Conservation (phyloP, 1,140 invertebrate genomes). For the Hetaerina americana region DNA sequence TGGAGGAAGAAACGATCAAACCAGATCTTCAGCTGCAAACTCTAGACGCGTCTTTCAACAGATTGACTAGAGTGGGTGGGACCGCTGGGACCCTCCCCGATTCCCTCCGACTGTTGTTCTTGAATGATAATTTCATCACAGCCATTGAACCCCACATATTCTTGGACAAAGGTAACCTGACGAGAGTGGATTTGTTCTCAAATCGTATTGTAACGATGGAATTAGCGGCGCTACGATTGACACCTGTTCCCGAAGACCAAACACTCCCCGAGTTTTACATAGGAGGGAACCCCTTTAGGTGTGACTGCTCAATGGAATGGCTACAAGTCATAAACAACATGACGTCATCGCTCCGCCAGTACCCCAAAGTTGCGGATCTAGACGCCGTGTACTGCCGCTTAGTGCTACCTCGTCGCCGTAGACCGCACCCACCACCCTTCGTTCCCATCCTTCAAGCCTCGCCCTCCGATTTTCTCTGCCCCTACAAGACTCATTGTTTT, state of each 20-base stretch:
- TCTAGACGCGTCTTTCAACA: constrained; percentile 71
- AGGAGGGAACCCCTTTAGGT: constrained; percentile 74
- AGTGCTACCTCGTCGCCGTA: constrained; percentile 66
- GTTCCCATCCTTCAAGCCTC: constrained; percentile 71
- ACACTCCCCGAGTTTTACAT: constrained; percentile 73
- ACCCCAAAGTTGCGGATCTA: constrained; percentile 80
- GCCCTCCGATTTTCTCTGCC: constrained; percentile 79
- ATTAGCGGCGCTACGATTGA: constrained; percentile 59
- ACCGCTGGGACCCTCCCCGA: constrained; percentile 55
- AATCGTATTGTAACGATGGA: constrained; percentile 74
- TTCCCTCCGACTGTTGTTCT: constrained; percentile 60
- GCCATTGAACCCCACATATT: constrained; percentile 69
- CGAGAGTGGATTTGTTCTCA: constrained; percentile 69
- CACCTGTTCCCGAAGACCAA: constrained; percentile 49
- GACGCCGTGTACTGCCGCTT: constrained; percentile 83
- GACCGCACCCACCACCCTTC: constrained; percentile 31
- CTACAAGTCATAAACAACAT: constrained; percentile 60
- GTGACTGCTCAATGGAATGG: constrained; percentile 82
- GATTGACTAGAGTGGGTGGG: constrained; percentile 46
- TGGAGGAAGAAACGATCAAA: background rate
- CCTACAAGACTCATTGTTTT: constrained; percentile 86
- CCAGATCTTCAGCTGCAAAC: constrained; percentile 55
- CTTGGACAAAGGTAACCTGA: constrained; percentile 67
- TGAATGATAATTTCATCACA: constrained; percentile 71
- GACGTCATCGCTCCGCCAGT: constrained; percentile 49